A percentile compares a stretch with the other conserved stretches of the same genome.
Evolutionary conservation across 2,797 vertebrate genomes (phyloP).

Genomic region (Buceros bicornis): DNA sequence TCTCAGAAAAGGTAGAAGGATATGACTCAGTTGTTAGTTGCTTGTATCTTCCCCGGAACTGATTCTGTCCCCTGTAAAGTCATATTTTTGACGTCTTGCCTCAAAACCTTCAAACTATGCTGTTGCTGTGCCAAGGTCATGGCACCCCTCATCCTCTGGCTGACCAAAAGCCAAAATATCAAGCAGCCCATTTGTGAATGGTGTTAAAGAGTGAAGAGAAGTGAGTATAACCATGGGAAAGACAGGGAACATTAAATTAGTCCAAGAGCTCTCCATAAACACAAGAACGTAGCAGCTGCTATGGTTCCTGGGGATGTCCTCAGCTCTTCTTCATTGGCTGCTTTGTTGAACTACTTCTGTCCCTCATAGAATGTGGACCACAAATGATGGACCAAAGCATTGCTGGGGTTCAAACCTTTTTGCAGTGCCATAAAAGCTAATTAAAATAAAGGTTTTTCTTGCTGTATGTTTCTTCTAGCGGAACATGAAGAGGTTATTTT

Average conservation of each 20-base stretch:
- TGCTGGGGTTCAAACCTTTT: neutral
- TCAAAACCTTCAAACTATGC: neutral
- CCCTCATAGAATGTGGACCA: fast-evolving
- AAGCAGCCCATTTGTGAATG: neutral
- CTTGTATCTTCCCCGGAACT: neutral
- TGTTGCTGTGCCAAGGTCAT: neutral
- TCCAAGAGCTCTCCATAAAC: no score
- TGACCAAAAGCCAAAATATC: neutral
- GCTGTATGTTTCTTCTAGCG: neutral
- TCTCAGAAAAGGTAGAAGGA: constrained; percentile 8
- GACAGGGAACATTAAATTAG: neutral
- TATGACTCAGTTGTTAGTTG: neutral
- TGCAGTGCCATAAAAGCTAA: neutral
- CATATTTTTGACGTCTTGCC: fast-evolving
- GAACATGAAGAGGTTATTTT: neutral
- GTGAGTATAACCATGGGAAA: neutral
- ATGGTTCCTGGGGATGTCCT: neutral
- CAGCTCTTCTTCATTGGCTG: neutral
- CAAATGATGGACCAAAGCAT: neutral
- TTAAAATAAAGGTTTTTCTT: neutral
- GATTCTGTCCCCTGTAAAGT: neutral
- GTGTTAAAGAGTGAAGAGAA: neutral
- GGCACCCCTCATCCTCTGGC: neutral
- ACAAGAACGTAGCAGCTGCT: fast-evolving
- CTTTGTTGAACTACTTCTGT: neutral